A percentile compares a stretch with the other conserved stretches of the same genome.
Evolutionary conservation across 2,888 invertebrate species (phyloP).

Genomic region (Pachliopta kotzebuea): DNA sequence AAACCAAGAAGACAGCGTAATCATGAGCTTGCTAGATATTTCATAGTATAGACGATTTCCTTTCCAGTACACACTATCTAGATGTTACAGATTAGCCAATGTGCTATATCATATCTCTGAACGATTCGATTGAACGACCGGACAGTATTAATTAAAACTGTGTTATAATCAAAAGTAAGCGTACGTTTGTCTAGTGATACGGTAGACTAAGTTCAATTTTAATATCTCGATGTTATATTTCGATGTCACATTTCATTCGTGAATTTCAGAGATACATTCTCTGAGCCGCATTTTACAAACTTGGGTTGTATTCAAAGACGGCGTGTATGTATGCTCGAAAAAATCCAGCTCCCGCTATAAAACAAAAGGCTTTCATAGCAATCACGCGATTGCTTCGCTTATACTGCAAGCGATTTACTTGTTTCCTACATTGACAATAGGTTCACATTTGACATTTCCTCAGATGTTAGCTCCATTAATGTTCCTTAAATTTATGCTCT

Average conservation of each 20-base stretch:
- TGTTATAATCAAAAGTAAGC: constrained; percentile 63
- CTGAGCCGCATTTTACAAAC: background rate
- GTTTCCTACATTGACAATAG: constrained; percentile 31
- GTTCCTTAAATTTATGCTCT: constrained; percentile 27
- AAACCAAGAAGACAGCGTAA: constrained; percentile 38
- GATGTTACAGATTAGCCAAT: background rate
- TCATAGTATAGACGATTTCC: constrained; percentile 30
- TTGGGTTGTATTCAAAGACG: constrained; percentile 11
- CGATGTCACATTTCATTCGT: constrained; percentile 38
- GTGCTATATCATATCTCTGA: constrained; percentile 67
- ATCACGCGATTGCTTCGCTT: constrained; percentile 28
- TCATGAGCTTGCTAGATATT: constrained; percentile 60
- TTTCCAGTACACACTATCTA: constrained; percentile 11
- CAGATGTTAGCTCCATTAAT: constrained; percentile 23
- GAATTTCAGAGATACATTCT: constrained; percentile 22
- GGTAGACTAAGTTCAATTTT: constrained; percentile 59
- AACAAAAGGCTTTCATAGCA: constrained; percentile 23
- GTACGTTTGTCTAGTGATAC: constrained; percentile 58
- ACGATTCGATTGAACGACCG: constrained; percentile 57
- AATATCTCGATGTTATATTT: constrained; percentile 52
- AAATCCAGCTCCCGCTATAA: background rate
- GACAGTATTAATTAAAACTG: constrained; percentile 73
- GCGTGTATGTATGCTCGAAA: constrained; percentile 11
- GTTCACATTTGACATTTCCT: constrained; percentile 26
- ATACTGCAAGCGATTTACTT: constrained; percentile 27